A percentile compares a stretch with the other conserved stretches of the same genome.
Conservation (phyloP, 2,888 invertebrate species). For the Himalopsyche anomala region DNA sequence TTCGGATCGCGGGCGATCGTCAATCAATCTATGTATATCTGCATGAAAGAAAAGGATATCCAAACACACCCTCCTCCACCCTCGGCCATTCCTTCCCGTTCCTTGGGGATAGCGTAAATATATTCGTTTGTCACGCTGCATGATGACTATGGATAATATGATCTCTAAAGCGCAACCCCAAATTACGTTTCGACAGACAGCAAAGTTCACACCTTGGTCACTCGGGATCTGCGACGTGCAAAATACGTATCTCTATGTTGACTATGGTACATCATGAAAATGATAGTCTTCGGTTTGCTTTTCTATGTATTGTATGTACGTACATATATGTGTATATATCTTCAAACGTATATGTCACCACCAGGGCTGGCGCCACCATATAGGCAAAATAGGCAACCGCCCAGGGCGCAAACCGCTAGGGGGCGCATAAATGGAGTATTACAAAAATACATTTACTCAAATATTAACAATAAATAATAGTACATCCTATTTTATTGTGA, state of each 20-base stretch:
- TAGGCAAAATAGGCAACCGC: too few species aligned
- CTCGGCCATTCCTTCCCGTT: constrained; percentile 25
- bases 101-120: constrained; percentile 50
- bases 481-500: too few species aligned
- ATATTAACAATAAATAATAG: too few species aligned
- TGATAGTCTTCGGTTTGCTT: too few species aligned
- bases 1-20: constrained; percentile 45
- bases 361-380: too few species aligned
- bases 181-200: constrained; percentile 54
- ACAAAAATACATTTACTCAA: too few species aligned
- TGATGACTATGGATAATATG: constrained; percentile 49
- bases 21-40: constrained; percentile 62
- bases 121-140: constrained; percentile 60
- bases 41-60: constrained; percentile 61
- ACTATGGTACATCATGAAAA: too few species aligned
- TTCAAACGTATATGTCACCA: too few species aligned
- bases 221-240: neutral
- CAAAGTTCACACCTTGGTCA: constrained; percentile 31
- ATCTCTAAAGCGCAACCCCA: constrained; percentile 51
- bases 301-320: too few species aligned
- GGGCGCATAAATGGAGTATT: too few species aligned
- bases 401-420: too few species aligned
- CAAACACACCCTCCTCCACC: constrained; percentile 37
- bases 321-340: too few species aligned
- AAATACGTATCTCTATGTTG: neutral